These are phyloP conservation scores for Pocillopora verrucosa DNA, from an alignment of 64 coral and sea anemone species.

Conservation along the genomic window DNA sequence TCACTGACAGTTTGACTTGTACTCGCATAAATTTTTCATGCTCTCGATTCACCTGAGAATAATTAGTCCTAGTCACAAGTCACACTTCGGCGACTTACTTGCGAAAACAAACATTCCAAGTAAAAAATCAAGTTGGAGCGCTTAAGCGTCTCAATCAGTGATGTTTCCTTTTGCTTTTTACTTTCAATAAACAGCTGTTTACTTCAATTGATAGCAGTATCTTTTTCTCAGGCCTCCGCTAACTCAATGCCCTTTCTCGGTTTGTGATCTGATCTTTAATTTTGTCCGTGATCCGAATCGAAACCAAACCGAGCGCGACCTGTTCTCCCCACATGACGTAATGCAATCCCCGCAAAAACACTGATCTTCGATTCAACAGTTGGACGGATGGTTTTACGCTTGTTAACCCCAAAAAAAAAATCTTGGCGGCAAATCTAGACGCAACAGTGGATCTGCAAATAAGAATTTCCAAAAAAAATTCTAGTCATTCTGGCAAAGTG, in stretches of 20 bases:
- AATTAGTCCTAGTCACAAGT: constrained; percentile 13
- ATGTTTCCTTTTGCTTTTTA: neutral
- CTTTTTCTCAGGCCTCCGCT: neutral
- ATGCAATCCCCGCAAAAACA: constrained; percentile 46
- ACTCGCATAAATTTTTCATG: constrained; percentile 42
- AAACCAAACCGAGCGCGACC: constrained; percentile 41
- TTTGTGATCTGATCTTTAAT: constrained; percentile 56
- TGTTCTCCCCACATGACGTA: constrained; percentile 52
- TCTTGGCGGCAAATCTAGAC: constrained; percentile 13
- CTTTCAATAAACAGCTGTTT: neutral
- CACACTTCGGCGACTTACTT: neutral
- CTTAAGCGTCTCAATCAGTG: neutral
- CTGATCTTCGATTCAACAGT: constrained; percentile 17
- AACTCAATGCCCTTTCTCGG: neutral
- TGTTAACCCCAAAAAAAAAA: constrained; percentile 44
- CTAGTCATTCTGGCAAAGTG: neutral
- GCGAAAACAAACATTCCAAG: neutral
- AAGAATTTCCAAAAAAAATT: neutral
- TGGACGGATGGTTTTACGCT: constrained; percentile 21
- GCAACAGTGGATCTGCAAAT: constrained; percentile 45
- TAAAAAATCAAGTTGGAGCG: neutral
- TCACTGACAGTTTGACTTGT: constrained; percentile 25
- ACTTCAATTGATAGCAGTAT: neutral
- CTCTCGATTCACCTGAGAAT: constrained; percentile 5
- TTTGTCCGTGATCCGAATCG: constrained; percentile 51